A percentile compares a stretch with the other conserved stretches of the same genome.
Conservation (phyloP, 2,888 invertebrate genomes). For the Onthophagus sagittarius region DNA sequence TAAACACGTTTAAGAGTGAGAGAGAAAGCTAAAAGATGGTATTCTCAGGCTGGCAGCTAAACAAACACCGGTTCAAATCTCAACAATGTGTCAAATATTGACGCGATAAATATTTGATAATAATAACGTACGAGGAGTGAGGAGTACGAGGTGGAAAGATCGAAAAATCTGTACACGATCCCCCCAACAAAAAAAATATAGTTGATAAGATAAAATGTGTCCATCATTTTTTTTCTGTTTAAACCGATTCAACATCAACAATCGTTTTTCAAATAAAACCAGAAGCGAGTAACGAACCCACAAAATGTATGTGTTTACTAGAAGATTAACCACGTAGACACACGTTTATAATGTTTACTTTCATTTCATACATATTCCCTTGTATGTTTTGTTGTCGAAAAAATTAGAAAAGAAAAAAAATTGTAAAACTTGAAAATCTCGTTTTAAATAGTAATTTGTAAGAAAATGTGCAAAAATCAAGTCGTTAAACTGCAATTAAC, state of each 20-base stretch:
- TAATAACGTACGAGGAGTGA: too few relatives aligned
- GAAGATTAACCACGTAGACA: neutral
- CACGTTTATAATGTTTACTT: neutral
- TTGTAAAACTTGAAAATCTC: too few relatives aligned
- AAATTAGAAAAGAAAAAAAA: too few relatives aligned
- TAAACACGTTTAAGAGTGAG: neutral
- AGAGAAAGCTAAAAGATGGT: neutral
- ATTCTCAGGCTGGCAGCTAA: neutral
- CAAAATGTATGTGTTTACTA: neutral
- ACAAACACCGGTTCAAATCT: neutral
- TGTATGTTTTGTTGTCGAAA: too few relatives aligned
- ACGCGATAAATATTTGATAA: neutral
- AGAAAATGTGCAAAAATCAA: too few relatives aligned
- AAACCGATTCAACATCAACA: too few relatives aligned
- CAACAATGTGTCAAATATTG: conserved; percentile 12
- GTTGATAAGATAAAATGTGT: neutral
- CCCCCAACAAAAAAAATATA: neutral
- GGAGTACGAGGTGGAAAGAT: too few relatives aligned
- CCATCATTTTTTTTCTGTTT: too few relatives aligned
- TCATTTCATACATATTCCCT: too few relatives aligned
- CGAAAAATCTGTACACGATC: too few relatives aligned
- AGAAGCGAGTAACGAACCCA: neutral
- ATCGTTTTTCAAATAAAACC: neutral
- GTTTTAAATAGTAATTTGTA: too few relatives aligned
- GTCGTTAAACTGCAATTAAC: too few relatives aligned